Base-by-base conservation (phyloP, 2,888 invertebrate species). In the Caenorhabditis wallacei region DNA sequence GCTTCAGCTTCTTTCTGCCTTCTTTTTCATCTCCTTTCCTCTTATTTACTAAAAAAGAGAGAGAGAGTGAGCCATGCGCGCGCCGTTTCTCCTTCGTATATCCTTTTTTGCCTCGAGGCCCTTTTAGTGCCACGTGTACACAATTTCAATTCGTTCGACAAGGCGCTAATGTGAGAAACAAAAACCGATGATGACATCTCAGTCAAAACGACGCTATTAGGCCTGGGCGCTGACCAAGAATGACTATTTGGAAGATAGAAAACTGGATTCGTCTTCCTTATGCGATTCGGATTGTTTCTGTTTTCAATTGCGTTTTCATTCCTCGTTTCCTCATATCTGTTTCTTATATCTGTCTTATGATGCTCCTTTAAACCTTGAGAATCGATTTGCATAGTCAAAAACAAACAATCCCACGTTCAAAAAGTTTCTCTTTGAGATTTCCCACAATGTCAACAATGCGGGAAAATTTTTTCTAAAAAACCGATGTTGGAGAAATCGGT, bases 181-280 rank as follows among this genome's bases (percentile, higher is more conserved):
- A 66, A 66, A 66, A 66, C 37, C 53, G 48, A 66, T 66, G 48
- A 66, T 66, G 53, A 53, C 66, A 66, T 66, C 66, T 66, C 66
- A 66, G 30, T 51, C 46, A n/a, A n/a, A n/a, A 64, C n/a, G 51
- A 30, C 51, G 64, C 30, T 48, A 64, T 64, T 51, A 18, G 66
- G 66, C n/a, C n/a, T n/a, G n/a, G n/a, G n/a, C n/a, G n/a, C 66
- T 66, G 51, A 51, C 16, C 37, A 64, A 26, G 30, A 63, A 61
- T 61, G 61, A 37, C 43, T 20, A 24, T 43, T 20, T 13, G 46
- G 22, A 11, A n/a, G 30, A 43, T 5, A 46, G 46, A 66, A 66
- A 51, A 66, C 61, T 53, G 53, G 53, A 53, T 53, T 53, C 4
- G 3, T 16, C 46, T 66, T 66, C 53, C 66, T 66, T 66, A 53